phyloP scores from a whole-genome alignment of 2,113 vertebrate species.

The Cyanocitta stelleri region DNA sequence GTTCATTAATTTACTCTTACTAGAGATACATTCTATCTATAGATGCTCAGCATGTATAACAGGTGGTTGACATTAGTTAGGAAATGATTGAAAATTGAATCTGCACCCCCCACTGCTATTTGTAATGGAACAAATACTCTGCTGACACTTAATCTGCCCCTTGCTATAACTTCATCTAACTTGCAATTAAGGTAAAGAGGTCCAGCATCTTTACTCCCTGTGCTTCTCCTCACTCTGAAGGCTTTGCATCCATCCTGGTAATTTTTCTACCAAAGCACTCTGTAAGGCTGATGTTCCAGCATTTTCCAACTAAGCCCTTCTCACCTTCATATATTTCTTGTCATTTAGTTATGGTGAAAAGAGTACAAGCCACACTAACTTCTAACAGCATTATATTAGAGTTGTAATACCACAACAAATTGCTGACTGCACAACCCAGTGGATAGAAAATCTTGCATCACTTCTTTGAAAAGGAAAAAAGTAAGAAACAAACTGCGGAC shows the following conservation, averaged over 20 bases:
- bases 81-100: conserved; percentile 22
- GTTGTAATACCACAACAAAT: not conserved
- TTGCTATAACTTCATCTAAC: not conserved
- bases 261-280: not conserved
- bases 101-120: not conserved
- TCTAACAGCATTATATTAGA: not conserved
- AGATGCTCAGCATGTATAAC: not conserved
- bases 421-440: not conserved
- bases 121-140: conserved; percentile 2
- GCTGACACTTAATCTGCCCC: conserved; percentile 8
- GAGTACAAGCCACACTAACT: not conserved
- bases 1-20: conserved; percentile 50
- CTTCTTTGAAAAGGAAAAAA: not conserved
- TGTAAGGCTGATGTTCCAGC: not conserved
- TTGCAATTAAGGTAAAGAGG: conserved; percentile 11
- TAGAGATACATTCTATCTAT: conserved; percentile 17
- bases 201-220: not conserved
- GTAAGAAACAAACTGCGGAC: not conserved
- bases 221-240: not conserved
- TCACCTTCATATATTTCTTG: not conserved
- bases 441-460: not conserved
- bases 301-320: not conserved
- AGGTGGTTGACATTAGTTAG: not conserved
- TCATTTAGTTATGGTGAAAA: not conserved
- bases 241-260: not conserved